Percentiles rank a stretch among this genome's conserved stretches.
These are phyloP conservation scores for Xanthorhoe designata DNA, from an alignment of 2,888 invertebrate species.

Conservation along the genomic window DNA sequence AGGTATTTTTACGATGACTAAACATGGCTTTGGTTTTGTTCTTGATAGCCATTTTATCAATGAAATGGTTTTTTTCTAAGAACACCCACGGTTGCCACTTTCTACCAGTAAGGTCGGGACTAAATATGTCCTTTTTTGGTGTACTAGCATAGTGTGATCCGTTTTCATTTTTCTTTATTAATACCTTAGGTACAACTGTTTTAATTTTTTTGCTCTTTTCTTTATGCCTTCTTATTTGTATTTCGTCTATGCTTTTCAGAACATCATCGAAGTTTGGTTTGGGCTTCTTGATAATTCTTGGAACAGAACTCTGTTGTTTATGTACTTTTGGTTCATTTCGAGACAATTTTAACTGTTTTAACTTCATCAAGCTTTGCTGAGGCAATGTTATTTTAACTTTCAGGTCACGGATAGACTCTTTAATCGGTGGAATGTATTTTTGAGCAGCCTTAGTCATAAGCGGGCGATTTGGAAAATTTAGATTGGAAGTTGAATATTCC, in stretches of 20 bases:
- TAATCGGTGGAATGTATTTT: slow-evolving; percentile 82
- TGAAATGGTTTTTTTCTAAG: slow-evolving; percentile 74
- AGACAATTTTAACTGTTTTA: slow-evolving; percentile 74
- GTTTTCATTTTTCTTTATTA: slow-evolving; percentile 78
- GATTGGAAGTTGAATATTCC: slow-evolving; percentile 59
- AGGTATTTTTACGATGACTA: slow-evolving; percentile 71
- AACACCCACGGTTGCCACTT: slow-evolving; percentile 85
- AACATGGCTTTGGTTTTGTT: slow-evolving; percentile 74
- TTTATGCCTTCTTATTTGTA: slow-evolving; percentile 75
- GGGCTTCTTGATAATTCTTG: slow-evolving; percentile 65
- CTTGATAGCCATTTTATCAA: slow-evolving; percentile 78
- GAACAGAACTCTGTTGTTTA: slow-evolving; percentile 52
- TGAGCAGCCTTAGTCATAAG: slow-evolving; percentile 81
- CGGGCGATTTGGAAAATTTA: slow-evolving; percentile 60
- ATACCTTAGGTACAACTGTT: slow-evolving; percentile 76
- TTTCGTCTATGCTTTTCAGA: slow-evolving; percentile 81
- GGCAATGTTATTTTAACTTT: slow-evolving; percentile 79
- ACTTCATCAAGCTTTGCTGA: slow-evolving; percentile 71
- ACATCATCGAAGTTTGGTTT: slow-evolving; percentile 84
- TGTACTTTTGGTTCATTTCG: slow-evolving; percentile 68
- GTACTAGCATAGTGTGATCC: slow-evolving; percentile 81
- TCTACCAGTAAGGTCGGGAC: slow-evolving; percentile 79
- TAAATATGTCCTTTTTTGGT: slow-evolving; percentile 60
- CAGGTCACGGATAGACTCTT: slow-evolving; percentile 70
- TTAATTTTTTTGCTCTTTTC: slow-evolving; percentile 71